Evolutionary conservation across 2,888 invertebrate genomes (phyloP), one percentile per base, ranked within the genome.

Genomic region (Nymphalis c-album): DNA sequence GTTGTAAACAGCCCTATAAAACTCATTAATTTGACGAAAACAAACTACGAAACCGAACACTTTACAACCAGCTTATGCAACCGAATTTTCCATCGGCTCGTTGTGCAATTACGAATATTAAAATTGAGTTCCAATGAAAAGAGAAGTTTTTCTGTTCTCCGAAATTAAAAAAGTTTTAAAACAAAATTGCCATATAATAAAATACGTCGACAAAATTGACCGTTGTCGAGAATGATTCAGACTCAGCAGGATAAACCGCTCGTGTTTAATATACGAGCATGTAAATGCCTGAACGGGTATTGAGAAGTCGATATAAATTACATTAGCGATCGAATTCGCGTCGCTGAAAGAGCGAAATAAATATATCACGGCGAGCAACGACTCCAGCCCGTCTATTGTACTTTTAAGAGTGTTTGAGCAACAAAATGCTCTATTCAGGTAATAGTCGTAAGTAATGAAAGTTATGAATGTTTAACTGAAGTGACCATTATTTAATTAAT

Each of bases 301-400:
- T 74, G 73, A 71, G 66, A 71, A 71, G 70, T 73, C 73, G 63
- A 63, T 71, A 73, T 73, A 69, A 74, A 70, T 74, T 71, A 71
- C 73, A 70, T 73, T 73, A 69, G 71, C 68, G 64, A 70, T 68
- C 70, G 63, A 69, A 70, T 70, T 65, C 65, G 50, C 55, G 48
- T 47, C 62, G 60, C 62, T 35, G 57, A 65, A 64, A 65, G 40
- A 65, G 58, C 57, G 51, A 64, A 67, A 68, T 68, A 64, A 71
- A 68, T 71, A 71, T 63, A 63, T 65, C 57, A 66, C 40, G 40
- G 46, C 64, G 58, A 61, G 53, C 59, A 69, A 45, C 51, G 66
- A 66, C 50, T 53, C 51, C 45, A 46, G 55, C 60, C 46, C 57
- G 51, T 46, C 60, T 63, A 66, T 65, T 66, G 66, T 66, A 63